Evolutionary conservation across 2,797 vertebrate species (phyloP).

Genomic region (Epinephelus coioides): DNA sequence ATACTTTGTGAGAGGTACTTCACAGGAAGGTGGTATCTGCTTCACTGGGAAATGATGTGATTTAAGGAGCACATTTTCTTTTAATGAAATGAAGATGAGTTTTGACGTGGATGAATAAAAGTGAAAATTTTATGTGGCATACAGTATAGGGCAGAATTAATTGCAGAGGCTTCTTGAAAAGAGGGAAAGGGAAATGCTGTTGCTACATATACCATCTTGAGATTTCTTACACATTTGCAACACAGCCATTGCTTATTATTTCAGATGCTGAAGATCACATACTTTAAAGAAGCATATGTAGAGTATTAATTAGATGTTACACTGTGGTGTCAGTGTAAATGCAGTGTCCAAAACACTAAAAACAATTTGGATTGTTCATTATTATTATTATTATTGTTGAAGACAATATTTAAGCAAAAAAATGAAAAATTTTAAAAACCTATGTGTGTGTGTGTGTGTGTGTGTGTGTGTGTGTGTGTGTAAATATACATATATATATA

Average conservation of each 20-base stretch:
- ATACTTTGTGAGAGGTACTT: conserved; percentile 50
- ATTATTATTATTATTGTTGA: neutral
- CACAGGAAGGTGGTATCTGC: conserved; percentile 47
- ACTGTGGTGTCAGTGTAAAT: neutral
- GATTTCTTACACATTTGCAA: neutral
- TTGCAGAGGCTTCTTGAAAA: conserved; percentile 44
- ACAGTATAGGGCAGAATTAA: conserved; percentile 61
- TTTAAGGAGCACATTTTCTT: conserved; percentile 67
- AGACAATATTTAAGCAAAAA: neutral
- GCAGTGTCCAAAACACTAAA: neutral
- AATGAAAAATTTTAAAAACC: too few relatives aligned
- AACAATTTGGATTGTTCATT: neutral
- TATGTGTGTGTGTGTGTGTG: too few relatives aligned
- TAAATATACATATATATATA: too few relatives aligned
- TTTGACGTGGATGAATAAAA: conserved; percentile 73
- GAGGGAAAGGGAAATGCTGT: neutral
- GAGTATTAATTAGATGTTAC: neutral
- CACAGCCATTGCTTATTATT: neutral
- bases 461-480: too few relatives aligned
- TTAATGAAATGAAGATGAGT: conserved; percentile 77
- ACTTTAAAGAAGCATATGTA: neutral
- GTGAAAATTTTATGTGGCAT: conserved; percentile 63
- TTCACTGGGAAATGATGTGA: conserved; percentile 64
- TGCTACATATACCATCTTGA: neutral
- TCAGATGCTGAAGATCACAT: neutral